phyloP scores from a whole-genome alignment of 2,797 vertebrate genomes.

The Sternotherus odoratus region DNA sequence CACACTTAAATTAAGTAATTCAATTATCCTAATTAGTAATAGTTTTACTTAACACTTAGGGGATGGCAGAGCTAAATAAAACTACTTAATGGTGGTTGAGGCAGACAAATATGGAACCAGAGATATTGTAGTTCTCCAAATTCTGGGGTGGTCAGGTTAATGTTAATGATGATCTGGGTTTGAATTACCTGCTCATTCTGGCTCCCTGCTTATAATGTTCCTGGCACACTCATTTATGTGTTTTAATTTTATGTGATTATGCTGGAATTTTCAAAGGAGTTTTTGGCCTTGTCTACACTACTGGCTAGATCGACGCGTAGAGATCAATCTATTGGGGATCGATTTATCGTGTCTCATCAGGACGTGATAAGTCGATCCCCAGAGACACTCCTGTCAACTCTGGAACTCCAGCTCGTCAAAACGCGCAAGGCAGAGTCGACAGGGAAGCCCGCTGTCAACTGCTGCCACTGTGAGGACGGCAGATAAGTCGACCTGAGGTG shows the following conservation, averaged over 20 bases:
- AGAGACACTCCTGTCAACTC: too few relatives aligned
- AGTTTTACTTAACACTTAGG: constrained; percentile 15
- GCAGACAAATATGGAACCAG: background rate
- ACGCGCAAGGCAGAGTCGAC: too few relatives aligned
- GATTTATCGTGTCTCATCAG: too few relatives aligned
- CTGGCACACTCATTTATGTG: background rate
- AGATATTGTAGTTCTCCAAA: background rate
- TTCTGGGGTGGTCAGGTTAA: background rate
- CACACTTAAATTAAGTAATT: constrained; percentile 5
- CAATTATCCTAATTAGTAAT: constrained; percentile 19
- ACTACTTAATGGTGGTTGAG: background rate
- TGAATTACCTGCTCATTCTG: background rate
- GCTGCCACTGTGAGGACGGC: too few relatives aligned
- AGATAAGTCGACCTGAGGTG: too few relatives aligned
- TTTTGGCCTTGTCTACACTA: too few relatives aligned
- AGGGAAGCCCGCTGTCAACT: too few relatives aligned
- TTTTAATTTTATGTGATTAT: background rate
- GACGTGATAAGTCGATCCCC: too few relatives aligned
- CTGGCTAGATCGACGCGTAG: too few relatives aligned
- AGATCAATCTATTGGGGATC: too few relatives aligned
- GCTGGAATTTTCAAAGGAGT: background rate
- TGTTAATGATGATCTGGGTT: background rate
- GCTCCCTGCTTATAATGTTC: background rate
- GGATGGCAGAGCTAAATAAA: background rate
- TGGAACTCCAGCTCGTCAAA: too few relatives aligned